Evolutionary conservation across 2,113 vertebrate species (phyloP).

Genomic region (Melanocharis versteri): DNA sequence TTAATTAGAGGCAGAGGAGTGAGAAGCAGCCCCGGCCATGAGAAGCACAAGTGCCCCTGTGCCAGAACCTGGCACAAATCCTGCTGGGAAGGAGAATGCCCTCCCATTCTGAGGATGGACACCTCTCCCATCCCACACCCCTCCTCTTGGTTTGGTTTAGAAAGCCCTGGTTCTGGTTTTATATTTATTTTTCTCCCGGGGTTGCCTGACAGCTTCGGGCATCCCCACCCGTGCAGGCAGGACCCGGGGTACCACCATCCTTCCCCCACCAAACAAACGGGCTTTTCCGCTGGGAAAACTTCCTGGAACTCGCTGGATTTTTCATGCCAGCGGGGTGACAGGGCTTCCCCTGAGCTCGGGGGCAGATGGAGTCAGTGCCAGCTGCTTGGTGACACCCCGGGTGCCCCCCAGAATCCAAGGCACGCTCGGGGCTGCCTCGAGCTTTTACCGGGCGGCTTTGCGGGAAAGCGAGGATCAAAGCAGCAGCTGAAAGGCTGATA

Average conservation of each 20-base stretch:
- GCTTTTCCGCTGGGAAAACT: neutral
- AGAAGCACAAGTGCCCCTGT: neutral
- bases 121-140: accelerated
- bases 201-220: neutral
- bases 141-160: neutral
- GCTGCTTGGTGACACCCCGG: accelerated
- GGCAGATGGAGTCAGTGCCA: accelerated
- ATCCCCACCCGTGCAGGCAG: accelerated
- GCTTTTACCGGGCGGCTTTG: neutral
- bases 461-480: neutral
- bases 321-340: accelerated
- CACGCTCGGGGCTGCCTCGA: neutral
- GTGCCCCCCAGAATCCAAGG: neutral
- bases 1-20: neutral
- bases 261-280: neutral
- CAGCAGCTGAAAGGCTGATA: neutral
- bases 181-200: neutral
- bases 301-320: neutral
- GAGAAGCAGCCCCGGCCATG: neutral
- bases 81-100: neutral
- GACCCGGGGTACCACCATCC: accelerated
- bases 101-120: accelerated
- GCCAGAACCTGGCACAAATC: neutral
- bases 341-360: neutral
- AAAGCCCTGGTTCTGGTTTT: neutral